Conservation (phyloP, 1,140 invertebrate genomes). For the Sycophaga agraensis region DNA sequence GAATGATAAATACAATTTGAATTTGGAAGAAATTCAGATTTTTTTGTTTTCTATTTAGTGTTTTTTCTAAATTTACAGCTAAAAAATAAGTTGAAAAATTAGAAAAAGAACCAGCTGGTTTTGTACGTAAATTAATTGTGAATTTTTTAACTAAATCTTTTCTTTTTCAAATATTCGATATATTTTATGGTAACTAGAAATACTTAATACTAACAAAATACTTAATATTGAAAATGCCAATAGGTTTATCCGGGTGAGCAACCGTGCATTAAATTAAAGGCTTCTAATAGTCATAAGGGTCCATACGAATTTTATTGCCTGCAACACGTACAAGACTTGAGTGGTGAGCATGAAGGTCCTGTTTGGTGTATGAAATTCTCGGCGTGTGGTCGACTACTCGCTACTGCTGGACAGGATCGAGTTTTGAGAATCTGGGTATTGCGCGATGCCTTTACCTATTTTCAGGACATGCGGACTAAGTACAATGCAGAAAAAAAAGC, state of each 20-base stretch:
- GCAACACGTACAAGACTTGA: conserved; percentile 73
- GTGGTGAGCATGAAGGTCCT: conserved; percentile 83
- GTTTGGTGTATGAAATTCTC: conserved; percentile 99
- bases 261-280: conserved; percentile 86
- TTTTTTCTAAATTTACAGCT: no score
- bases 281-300: conserved; percentile 92
- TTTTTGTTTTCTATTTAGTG: no score
- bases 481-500: conserved; percentile 86
- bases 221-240: no score
- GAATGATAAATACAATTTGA: no score
- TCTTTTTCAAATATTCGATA: no score
- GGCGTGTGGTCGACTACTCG: conserved; percentile 86
- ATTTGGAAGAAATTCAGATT: no score
- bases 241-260: conserved; percentile 67
- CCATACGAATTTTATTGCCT: conserved; percentile 90
- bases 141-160: no score
- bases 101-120: no score
- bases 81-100: no score
- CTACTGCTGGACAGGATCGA: conserved; percentile 94
- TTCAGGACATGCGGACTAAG: conserved; percentile 91
- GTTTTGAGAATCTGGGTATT: conserved; percentile 93
- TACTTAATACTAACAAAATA: no score
- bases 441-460: conserved; percentile 82
- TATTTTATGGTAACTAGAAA: no score
- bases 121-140: no score